Evolutionary conservation across 2,888 invertebrate species (phyloP).

Genomic region (Drosophila lacicola): DNA sequence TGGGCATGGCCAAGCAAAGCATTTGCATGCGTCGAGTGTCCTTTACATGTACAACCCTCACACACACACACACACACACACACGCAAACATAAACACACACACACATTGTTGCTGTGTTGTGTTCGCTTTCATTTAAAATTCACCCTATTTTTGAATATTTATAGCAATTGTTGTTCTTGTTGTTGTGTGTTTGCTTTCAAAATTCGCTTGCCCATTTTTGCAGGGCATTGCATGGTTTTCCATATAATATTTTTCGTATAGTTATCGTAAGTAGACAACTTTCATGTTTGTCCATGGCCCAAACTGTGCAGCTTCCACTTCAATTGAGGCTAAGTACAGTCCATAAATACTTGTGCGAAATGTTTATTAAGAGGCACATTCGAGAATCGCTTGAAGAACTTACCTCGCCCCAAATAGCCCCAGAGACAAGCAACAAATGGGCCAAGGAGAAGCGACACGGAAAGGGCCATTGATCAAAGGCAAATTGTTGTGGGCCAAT

Average conservation of each 20-base stretch:
- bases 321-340: slow-evolving; percentile 33
- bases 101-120: slow-evolving; percentile 6
- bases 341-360: slow-evolving; percentile 27
- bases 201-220: slow-evolving; percentile 42
- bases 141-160: slow-evolving; percentile 74
- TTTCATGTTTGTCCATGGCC: slow-evolving; percentile 25
- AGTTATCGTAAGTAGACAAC: slow-evolving; percentile 69
- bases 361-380: slow-evolving; percentile 35
- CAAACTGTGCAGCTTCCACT: slow-evolving; percentile 30
- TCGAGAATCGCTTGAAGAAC: slow-evolving; percentile 14
- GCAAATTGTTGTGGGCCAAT: not conserved
- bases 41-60: slow-evolving; percentile 33
- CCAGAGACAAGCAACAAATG: not conserved
- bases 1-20: slow-evolving; percentile 39
- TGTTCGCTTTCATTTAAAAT: slow-evolving; percentile 76
- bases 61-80: slow-evolving; percentile 15
- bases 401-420: slow-evolving; percentile 7
- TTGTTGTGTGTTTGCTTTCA: slow-evolving; percentile 49
- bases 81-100: not conserved
- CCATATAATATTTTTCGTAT: slow-evolving; percentile 45
- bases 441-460: not conserved
- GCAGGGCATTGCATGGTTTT: slow-evolving; percentile 26
- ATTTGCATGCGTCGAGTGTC: slow-evolving; percentile 72
- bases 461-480: not conserved
- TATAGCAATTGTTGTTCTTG: slow-evolving; percentile 49